phyloP scores from a whole-genome alignment of 2,888 invertebrate genomes.

The Prosapia bicincta region DNA sequence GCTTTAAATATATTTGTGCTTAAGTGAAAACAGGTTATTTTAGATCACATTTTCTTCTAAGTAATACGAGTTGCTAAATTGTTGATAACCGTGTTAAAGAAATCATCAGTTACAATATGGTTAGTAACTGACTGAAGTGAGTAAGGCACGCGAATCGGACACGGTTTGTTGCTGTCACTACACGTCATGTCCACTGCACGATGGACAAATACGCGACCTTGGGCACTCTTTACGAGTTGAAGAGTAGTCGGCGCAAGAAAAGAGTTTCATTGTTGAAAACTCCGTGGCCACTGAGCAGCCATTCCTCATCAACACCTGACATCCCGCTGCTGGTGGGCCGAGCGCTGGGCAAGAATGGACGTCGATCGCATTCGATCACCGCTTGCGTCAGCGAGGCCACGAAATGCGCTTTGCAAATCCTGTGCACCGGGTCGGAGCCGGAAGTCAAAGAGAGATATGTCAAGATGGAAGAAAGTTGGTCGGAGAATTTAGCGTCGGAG shows the following conservation, averaged over 20 bases:
- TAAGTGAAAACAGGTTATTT: too few species aligned
- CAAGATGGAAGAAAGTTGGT: constrained; percentile 6
- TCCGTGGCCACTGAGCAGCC: background rate
- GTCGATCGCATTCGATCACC: constrained; percentile 32
- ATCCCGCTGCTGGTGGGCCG: constrained; percentile 16
- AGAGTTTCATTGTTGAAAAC: constrained; percentile 14
- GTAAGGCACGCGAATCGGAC: background rate
- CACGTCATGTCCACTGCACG: constrained; percentile 24
- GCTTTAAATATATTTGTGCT: too few species aligned
- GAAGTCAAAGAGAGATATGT: constrained; percentile 4
- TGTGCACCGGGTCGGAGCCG: constrained; percentile 26
- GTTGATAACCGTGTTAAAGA: too few species aligned
- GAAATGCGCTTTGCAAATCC: constrained; percentile 37
- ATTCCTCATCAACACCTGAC: constrained; percentile 28
- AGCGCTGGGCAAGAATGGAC: constrained; percentile 2
- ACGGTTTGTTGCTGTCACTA: background rate
- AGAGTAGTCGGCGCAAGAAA: constrained; percentile 24
- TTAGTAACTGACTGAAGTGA: too few species aligned
- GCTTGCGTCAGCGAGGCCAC: constrained; percentile 37
- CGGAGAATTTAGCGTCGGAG: constrained; percentile 8
- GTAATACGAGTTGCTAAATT: too few species aligned
- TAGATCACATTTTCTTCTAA: too few species aligned
- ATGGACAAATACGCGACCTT: constrained; percentile 36
- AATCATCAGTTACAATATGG: too few species aligned
- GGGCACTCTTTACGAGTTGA: constrained; percentile 33